These are phyloP conservation scores for Plectus sambesii DNA, from an alignment of 1,140 invertebrate genomes.

Conservation along the genomic window DNA sequence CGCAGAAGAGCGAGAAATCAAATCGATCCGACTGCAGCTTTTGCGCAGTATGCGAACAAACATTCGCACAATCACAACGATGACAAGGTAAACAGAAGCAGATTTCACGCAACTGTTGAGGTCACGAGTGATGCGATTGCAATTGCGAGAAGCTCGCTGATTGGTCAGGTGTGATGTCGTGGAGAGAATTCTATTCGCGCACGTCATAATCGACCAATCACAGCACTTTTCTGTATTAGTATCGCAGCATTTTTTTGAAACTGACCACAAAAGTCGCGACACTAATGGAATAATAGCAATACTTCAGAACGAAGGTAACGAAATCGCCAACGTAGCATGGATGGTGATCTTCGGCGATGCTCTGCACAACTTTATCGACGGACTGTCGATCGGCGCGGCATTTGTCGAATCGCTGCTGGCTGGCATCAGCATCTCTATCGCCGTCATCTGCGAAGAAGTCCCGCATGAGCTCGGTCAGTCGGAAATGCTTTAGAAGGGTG, in stretches of 20 bases:
- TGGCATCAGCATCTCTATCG: slow-evolving; percentile 58
- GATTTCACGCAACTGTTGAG: too few species aligned
- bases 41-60: too few species aligned
- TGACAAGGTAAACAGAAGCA: too few species aligned
- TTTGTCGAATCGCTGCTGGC: slow-evolving; percentile 56
- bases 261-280: slow-evolving; percentile 24
- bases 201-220: too few species aligned
- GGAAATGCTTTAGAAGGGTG: slow-evolving; percentile 1
- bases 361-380: slow-evolving; percentile 63
- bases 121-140: too few species aligned
- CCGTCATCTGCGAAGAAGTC: slow-evolving; percentile 61
- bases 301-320: slow-evolving; percentile 46
- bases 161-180: too few species aligned
- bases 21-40: too few species aligned
- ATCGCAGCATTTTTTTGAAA: neutral
- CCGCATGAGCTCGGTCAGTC: slow-evolving; percentile 59
- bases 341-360: slow-evolving; percentile 65
- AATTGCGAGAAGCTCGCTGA: too few species aligned
- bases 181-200: too few species aligned
- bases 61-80: too few species aligned
- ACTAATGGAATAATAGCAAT: slow-evolving; percentile 40
- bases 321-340: slow-evolving; percentile 57
- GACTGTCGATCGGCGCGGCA: slow-evolving; percentile 60
- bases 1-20: too few species aligned
- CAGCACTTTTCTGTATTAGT: neutral